These are phyloP conservation scores for Lasius fuliginosus DNA, from an alignment of 2,888 invertebrate species.

Conservation along the genomic window DNA sequence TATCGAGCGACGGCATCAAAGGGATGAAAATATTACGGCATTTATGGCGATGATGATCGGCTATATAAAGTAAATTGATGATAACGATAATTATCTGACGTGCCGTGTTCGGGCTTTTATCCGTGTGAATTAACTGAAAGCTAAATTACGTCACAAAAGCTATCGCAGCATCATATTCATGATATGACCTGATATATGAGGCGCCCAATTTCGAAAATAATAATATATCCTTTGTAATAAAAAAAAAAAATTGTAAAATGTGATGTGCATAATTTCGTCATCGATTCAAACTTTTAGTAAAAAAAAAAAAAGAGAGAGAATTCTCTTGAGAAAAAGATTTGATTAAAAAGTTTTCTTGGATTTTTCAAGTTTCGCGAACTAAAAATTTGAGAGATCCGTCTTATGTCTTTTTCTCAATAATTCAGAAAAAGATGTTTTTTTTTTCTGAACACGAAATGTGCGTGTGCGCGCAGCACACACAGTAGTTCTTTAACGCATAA, in stretches of 20 bases:
- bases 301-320: not conserved
- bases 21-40: constrained; percentile 15
- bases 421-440: not conserved
- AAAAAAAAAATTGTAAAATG: constrained; percentile 14
- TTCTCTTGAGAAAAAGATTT: not conserved
- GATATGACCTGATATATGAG: not conserved
- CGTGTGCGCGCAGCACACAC: not conserved
- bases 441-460: not conserved
- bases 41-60: constrained; percentile 26
- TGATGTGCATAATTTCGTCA: not conserved
- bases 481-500: not conserved
- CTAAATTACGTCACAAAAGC: constrained; percentile 42
- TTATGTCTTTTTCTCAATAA: not conserved
- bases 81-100: constrained; percentile 35
- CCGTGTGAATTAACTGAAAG: constrained; percentile 27
- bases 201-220: constrained; percentile 20
- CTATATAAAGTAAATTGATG: constrained; percentile 36
- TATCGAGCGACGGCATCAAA: not conserved
- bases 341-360: not conserved
- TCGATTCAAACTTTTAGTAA: not conserved
- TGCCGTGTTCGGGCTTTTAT: constrained; percentile 18
- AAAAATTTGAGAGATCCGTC: not conserved
- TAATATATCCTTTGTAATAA: constrained; percentile 16
- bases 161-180: constrained; percentile 6
- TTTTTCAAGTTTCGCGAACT: constrained; percentile 6